Base-by-base conservation (phyloP, 2,113 vertebrate species). In the Hystrix brachyura region DNA sequence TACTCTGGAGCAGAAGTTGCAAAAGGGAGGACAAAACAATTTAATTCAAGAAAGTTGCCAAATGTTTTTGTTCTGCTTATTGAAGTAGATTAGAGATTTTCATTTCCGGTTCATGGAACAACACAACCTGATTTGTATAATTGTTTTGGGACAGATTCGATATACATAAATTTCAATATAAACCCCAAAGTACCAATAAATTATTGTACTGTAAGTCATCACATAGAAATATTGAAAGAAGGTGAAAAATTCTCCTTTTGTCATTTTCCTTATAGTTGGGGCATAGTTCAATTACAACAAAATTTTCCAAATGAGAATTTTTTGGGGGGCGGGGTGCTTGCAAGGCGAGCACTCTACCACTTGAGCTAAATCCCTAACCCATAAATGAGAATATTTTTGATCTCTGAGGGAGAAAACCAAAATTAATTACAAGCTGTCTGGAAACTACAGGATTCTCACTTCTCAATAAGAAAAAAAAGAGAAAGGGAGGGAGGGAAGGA, bases 151-250 rank as follows among this genome's bases (percentile, higher is more conserved):
- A 88, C 4, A 9, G 11, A 85, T 25, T 79, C 78, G 27, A 67
- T 43, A 81, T 1, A 51, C 3, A 1, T 72, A 25, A 1, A 48
- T 57, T 88, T 94, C 38, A 85, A 48, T 64, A 71, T 4, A 93
- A 15, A 71, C 7, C 48, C 27, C 74, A 15, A 91, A 79, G 4
- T 76, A 83, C 10, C 60, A 83, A 55, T 71, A 46, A 43, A 57
- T 84, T 80, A 80, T 78, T 3, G 48, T 25, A 74, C 0, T 9
- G 10, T 55, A 19, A 88, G 38, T 80, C 57, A 84, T 51, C 17
- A 81, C 46, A 92, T 76, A 89, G 19, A 97, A 89, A 83, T 9
- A 87, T 69, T 29, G 19, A 96, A 85, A 55, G 34, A 96, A 74
- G 48, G 6, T 55, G 5, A 90, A 87, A 93, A 78, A 17, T 25